phyloP scores from a whole-genome alignment of 2,888 invertebrate species.

The Microctonus aethiopoides region DNA sequence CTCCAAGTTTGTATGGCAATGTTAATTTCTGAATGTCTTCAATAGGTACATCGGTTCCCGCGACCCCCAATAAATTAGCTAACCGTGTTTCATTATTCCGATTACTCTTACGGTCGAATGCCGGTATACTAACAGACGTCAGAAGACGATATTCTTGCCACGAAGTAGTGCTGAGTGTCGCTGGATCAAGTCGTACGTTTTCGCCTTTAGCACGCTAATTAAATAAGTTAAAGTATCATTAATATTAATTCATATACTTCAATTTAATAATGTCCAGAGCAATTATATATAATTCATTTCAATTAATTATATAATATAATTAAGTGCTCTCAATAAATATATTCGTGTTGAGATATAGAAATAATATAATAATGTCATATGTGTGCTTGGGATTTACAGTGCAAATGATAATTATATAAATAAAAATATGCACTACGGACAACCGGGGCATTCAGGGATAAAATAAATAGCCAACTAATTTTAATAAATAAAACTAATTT shows the following conservation, averaged over 20 bases:
- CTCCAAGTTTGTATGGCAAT: conserved; percentile 93
- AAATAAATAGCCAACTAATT: conserved; percentile 13
- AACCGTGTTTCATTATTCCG: conserved; percentile 71
- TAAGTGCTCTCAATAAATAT: not conserved
- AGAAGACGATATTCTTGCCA: conserved; percentile 76
- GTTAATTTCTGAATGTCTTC: conserved; percentile 91
- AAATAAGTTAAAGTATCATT: not conserved
- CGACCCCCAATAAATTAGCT: conserved; percentile 91
- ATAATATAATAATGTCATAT: not conserved
- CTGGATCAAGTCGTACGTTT: conserved; percentile 48
- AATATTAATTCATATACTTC: not conserved
- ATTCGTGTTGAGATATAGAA: not conserved
- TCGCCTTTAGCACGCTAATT: conserved; percentile 42
- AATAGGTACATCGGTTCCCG: conserved; percentile 94
- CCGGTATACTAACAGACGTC: conserved; percentile 93
- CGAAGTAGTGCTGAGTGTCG: conserved; percentile 47
- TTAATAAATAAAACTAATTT: not conserved
- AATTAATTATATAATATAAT: not conserved
- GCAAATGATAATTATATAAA: not conserved
- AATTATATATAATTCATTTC: not conserved
- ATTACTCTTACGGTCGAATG: conserved; percentile 82
- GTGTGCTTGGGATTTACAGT: not conserved
- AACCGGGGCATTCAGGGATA: not conserved
- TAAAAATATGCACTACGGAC: not conserved
- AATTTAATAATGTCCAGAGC: not conserved